Evolutionary conservation across 2,797 vertebrate species (phyloP).

Genomic region (Micrastur ruficollis): DNA sequence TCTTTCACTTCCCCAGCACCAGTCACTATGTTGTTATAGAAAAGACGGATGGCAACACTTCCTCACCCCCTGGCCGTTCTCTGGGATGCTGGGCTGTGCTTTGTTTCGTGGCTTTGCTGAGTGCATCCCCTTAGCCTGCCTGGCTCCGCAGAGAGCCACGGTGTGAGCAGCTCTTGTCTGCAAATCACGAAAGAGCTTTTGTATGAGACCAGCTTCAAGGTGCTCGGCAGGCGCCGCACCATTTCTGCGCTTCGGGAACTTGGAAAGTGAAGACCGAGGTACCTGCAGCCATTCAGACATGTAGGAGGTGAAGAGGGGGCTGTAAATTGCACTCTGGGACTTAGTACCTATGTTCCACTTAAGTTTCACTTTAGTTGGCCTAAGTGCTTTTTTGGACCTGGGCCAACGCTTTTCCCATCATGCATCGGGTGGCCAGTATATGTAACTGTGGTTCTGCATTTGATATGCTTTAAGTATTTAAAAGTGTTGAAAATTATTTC

Average conservation of each 20-base stretch:
- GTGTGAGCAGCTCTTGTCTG: background rate
- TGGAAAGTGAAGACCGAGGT: background rate
- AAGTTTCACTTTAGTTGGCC: background rate
- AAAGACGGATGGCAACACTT: background rate
- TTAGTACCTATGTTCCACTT: background rate
- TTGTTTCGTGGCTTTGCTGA: background rate
- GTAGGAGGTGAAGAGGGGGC: background rate
- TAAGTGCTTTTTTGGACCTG: slow-evolving; percentile 44
- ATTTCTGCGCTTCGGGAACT: background rate
- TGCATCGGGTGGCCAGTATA: background rate
- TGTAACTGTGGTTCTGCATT: background rate
- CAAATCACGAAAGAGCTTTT: background rate
- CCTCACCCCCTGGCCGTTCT: fast-evolving
- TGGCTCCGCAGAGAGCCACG: fast-evolving
- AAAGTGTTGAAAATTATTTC: background rate
- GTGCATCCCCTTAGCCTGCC: background rate
- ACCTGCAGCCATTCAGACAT: fast-evolving
- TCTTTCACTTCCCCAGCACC: background rate
- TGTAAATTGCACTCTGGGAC: background rate
- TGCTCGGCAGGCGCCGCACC: background rate
- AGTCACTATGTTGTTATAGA: background rate
- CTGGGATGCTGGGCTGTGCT: background rate
- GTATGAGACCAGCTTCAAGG: fast-evolving
- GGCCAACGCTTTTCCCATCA: background rate
- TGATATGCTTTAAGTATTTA: background rate